These are phyloP conservation scores for Bombyx mandarina DNA, from an alignment of 1,140 invertebrate genomes.

Conservation along the genomic window DNA sequence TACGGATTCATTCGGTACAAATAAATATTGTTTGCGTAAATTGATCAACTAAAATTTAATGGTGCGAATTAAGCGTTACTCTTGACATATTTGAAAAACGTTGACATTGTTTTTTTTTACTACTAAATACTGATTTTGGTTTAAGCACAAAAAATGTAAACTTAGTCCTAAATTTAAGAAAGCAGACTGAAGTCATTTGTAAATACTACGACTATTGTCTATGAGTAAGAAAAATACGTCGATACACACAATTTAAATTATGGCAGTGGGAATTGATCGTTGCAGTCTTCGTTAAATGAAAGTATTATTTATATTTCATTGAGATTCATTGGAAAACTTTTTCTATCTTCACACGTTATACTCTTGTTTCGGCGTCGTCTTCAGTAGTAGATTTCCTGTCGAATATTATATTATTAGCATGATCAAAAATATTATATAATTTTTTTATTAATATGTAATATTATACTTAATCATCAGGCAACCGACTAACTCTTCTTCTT, in stretches of 20 bases:
- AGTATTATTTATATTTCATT: slow-evolving; percentile 45
- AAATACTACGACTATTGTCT: neutral
- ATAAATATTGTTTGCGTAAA: no score
- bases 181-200: no score
- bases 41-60: no score
- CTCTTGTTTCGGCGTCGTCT: slow-evolving; percentile 68
- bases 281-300: slow-evolving; percentile 52
- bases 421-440: slow-evolving; percentile 8
- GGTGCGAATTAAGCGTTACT: no score
- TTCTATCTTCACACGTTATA: slow-evolving; percentile 46
- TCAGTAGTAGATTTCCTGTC: slow-evolving; percentile 71
- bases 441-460: slow-evolving; percentile 1
- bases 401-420: neutral
- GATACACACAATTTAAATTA: slow-evolving; percentile 28
- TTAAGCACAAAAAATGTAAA: no score
- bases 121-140: no score
- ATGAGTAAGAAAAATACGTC: slow-evolving; percentile 6
- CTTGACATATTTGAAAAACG: no score
- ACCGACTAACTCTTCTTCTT: neutral
- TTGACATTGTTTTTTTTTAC: no score
- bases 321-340: slow-evolving; percentile 70
- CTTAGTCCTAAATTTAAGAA: no score
- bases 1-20: no score
- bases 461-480: neutral
- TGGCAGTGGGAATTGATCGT: slow-evolving; percentile 58